Base-by-base conservation (phyloP, 2,888 invertebrate species). In the Malacosoma neustria region DNA sequence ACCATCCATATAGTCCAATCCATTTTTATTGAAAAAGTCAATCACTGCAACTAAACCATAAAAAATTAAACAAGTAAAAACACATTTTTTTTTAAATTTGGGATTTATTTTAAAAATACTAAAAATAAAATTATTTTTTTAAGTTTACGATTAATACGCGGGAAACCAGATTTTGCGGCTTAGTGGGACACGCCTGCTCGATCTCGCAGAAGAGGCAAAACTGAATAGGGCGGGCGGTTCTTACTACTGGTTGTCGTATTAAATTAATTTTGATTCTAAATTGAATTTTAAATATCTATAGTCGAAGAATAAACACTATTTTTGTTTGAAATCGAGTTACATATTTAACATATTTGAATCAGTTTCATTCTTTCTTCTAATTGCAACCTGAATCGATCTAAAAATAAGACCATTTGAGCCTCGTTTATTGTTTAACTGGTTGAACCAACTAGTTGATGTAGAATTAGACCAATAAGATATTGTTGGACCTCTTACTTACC, bases 171-270 rank as follows among this genome's bases (percentile, higher is more conserved):
- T 22, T 22, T 22, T 9, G 6, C 22, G 9, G 22, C 5, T 22
- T 6, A 7, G 6, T 9, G 22, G 22, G 22, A 9, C 22, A 9
- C 22, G 22, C 9, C 22, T 22, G 22, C 9, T 22, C 22, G 5
- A 7, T 22, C 22, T 3, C 22, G 22, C 22, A 22, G 9, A 7
- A 5, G 22, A 22, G 22, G 22, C 22, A 22, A 22, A 9, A 22
- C 22, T 22, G 14, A 35, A 36, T 41, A 43, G 5, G 40, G 22
- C 12, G 32, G 32, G 34, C 39, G 29, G 22, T 14, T 1, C 5
- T 5, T 22, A 22, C 22, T 22, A 22, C 4, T 3, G 5, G 22
- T 22, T 22, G 6, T 22, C 22, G 22, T 7, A 41, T 38, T 3
- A 22, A 22, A 22, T 14, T 35, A 37, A 30, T 30, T 32, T 39